Percentiles rank a stretch among this genome's conserved stretches.
Evolutionary conservation across 2,797 vertebrate genomes (phyloP).

Genomic region (Mus minutoides): DNA sequence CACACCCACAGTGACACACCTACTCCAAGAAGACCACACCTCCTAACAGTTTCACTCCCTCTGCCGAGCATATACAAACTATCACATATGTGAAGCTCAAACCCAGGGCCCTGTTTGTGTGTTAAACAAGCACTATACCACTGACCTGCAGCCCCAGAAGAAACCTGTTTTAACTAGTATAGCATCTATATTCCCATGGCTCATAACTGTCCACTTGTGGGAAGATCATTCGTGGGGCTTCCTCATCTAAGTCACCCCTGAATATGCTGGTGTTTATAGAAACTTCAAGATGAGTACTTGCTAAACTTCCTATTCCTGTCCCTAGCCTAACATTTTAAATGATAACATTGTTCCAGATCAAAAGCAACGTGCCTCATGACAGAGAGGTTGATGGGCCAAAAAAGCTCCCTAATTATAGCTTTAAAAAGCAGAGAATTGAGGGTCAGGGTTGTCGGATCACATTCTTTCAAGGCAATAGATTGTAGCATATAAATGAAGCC

Average conservation of each 20-base stretch:
- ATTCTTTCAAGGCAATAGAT: constrained; percentile 60
- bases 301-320: background rate
- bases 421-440: constrained; percentile 78
- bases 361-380: background rate
- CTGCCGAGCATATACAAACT: too few species aligned
- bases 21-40: too few species aligned
- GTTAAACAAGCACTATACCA: background rate
- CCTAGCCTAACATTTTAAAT: constrained; percentile 37
- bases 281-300: constrained; percentile 52
- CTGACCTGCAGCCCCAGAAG: background rate
- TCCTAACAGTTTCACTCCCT: too few species aligned
- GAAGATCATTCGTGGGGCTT: constrained; percentile 57
- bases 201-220: constrained; percentile 35
- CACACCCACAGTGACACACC: too few species aligned
- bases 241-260: constrained; percentile 74
- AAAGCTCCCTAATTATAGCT: constrained; percentile 74
- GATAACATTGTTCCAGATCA: background rate
- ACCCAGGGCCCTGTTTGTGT: background rate
- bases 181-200: constrained; percentile 39
- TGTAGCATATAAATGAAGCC: constrained; percentile 77
- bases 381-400: constrained; percentile 24
- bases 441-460: constrained; percentile 74
- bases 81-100: background rate
- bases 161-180: background rate
- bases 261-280: constrained; percentile 65